These are phyloP conservation scores for Pseudomyrmex cubaensis DNA, from an alignment of 1,140 invertebrate species.

Conservation along the genomic window DNA sequence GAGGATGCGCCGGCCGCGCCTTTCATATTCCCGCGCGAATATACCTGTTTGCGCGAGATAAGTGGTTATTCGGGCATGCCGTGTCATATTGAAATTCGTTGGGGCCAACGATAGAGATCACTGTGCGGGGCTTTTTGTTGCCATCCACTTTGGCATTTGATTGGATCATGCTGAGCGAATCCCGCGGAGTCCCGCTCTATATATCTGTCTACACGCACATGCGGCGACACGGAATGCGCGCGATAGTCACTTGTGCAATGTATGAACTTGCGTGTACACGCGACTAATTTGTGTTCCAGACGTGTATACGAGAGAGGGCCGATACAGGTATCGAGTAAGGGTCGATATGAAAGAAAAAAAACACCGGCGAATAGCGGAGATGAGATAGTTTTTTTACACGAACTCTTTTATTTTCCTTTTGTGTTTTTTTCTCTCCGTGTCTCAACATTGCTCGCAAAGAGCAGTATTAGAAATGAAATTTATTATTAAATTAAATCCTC, in stretches of 20 bases:
- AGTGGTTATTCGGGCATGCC: slow-evolving; percentile 75
- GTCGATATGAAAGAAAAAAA: slow-evolving; percentile 33
- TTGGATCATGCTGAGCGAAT: slow-evolving; percentile 77
- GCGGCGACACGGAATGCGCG: slow-evolving; percentile 4
- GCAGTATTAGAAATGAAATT: slow-evolving; percentile 33
- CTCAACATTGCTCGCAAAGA: slow-evolving; percentile 50
- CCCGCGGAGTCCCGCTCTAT: slow-evolving; percentile 63
- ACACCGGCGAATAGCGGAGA: slow-evolving; percentile 58
- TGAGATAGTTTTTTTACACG: slow-evolving; percentile 63
- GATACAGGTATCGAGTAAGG: slow-evolving; percentile 27
- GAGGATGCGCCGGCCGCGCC: slow-evolving; percentile 54
- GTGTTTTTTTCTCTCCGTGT: slow-evolving; percentile 13
- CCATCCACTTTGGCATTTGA: slow-evolving; percentile 81
- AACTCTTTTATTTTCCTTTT: slow-evolving; percentile 37
- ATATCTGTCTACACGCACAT: slow-evolving; percentile 31
- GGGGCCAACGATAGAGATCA: slow-evolving; percentile 75
- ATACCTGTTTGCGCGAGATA: slow-evolving; percentile 56
- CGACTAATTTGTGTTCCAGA: slow-evolving; percentile 24
- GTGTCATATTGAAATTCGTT: slow-evolving; percentile 81
- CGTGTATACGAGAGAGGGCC: slow-evolving; percentile 2
- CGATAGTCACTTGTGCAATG: not conserved
- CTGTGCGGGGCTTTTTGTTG: slow-evolving; percentile 76
- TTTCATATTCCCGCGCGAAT: slow-evolving; percentile 70
- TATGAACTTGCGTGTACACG: slow-evolving; percentile 32
- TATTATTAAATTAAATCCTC: slow-evolving; percentile 46